Evolutionary conservation across 2,113 vertebrate genomes (phyloP), one percentile per base, ranked within the genome.

Genomic region (Pedetes capensis): DNA sequence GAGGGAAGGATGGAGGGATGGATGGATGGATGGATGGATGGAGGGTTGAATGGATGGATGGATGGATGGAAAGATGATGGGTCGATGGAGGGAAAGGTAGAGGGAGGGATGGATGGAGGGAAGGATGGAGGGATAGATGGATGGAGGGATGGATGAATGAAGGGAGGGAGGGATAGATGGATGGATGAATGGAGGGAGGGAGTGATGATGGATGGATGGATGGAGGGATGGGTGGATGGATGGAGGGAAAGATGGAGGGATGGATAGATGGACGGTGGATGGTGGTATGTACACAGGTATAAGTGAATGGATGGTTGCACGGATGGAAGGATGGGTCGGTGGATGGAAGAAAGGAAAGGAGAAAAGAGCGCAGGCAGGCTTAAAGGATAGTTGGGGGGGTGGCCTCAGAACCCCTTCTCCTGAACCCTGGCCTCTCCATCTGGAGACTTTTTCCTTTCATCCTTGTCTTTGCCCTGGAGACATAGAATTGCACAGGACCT

Each of bases 401-500:
- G 7, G 34, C 29, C 69, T 82, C 18, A 1, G 3, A 22, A 25
- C 11, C 0, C 51, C 11, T 51, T 32, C 29, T 42, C 75, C 22
- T 29, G 25, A 5, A 25, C 25, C 29, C 23, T 7, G 0, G 22
- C 32, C 69, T 74, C 23, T 0, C 25, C 47, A 32, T 37, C 29
- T 68, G 55, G 42, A 76, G 63, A 59, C 0, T 34, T 9, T 1
- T 3, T 6, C 0, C 0, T 20, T 10, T 34, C 94, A 3, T 6
- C 5, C 39, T 39, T n/a, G 25, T 18, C n/a, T 4, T 34, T 34
- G 76, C 64, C 42, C 51, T 20, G 0, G 68, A 37, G 25, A 27
- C 2, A 0, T 0, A 4, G 78, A 34, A 22, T 16, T 2, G 7
- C 5, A 8, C 1, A 22, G 25, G 72, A 32, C 37, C 27, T 34